Percentiles rank a stretch among this genome's conserved stretches.
Conservation (phyloP, 2,888 invertebrate species). For the Chouioia cunea region DNA sequence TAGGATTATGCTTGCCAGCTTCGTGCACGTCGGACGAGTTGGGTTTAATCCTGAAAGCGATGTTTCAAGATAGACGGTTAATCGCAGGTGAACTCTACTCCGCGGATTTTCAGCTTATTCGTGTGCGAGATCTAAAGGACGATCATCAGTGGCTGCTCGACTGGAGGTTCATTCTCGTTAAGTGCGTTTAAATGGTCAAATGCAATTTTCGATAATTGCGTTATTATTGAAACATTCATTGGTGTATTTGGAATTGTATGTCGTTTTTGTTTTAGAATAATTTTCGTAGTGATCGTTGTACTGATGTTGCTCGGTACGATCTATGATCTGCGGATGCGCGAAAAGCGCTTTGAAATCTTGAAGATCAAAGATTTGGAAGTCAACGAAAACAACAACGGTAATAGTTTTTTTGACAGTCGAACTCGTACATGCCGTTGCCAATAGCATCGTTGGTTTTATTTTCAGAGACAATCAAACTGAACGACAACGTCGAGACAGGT, state of each 20-base stretch:
- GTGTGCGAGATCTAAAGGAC: conserved; percentile 61
- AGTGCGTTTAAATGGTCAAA: conserved; percentile 63
- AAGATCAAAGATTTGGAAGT: conserved; percentile 34
- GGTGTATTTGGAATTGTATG: neutral
- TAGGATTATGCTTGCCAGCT: conserved; percentile 72
- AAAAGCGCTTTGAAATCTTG: conserved; percentile 48
- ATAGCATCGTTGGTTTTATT: neutral
- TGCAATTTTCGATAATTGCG: neutral
- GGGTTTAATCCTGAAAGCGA: conserved; percentile 56
- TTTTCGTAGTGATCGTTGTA: conserved; percentile 52
- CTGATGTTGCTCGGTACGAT: conserved; percentile 61
- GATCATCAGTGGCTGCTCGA: conserved; percentile 60
- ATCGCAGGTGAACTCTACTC: conserved; percentile 63
- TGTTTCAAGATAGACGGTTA: conserved; percentile 61
- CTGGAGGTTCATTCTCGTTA: conserved; percentile 61
- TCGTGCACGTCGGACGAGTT: conserved; percentile 67
- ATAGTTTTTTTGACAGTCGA: conserved; percentile 39
- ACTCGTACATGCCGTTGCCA: neutral
- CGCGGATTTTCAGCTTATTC: conserved; percentile 61
- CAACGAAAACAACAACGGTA: conserved; percentile 52
- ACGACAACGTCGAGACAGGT: conserved; percentile 20
- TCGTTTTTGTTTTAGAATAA: conserved; percentile 49
- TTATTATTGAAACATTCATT: neutral
- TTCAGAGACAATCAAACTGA: conserved; percentile 28
- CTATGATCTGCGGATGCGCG: conserved; percentile 61